These are phyloP conservation scores for Drepana arcuata DNA, from an alignment of 1,140 invertebrate genomes.

Conservation along the genomic window DNA sequence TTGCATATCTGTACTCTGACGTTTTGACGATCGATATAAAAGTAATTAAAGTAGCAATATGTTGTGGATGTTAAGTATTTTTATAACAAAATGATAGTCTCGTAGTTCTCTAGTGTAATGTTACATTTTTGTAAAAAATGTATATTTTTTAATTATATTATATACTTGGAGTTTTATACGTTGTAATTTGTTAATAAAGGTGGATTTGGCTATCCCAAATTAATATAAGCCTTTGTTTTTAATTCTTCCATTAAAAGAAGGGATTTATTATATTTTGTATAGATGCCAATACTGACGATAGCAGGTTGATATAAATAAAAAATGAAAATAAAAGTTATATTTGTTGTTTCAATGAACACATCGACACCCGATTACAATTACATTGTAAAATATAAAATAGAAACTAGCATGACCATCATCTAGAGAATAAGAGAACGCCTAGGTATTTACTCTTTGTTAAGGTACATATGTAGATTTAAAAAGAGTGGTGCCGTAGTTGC, in stretches of 20 bases:
- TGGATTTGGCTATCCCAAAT: conserved; percentile 66
- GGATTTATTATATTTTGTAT: conserved; percentile 64
- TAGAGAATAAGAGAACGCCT: not conserved
- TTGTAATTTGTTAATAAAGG: conserved; percentile 56
- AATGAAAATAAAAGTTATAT: conserved; percentile 66
- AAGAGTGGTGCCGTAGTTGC: not conserved
- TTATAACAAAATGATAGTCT: conserved; percentile 42
- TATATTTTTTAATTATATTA: conserved; percentile 57
- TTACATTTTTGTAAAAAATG: conserved; percentile 64
- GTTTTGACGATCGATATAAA: not conserved
- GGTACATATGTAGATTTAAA: not conserved
- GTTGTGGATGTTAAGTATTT: conserved; percentile 33
- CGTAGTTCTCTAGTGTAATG: conserved; percentile 32
- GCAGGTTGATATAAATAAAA: conserved; percentile 58
- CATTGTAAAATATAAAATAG: conserved; percentile 32
- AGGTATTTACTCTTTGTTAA: not conserved
- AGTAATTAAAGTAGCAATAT: conserved; percentile 3
- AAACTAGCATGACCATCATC: not conserved
- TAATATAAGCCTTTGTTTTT: conserved; percentile 64
- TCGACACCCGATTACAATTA: conserved; percentile 45
- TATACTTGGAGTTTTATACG: conserved; percentile 52
- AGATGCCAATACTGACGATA: conserved; percentile 54
- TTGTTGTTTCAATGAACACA: too few species aligned
- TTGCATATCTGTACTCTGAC: not conserved
- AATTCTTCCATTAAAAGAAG: conserved; percentile 64